Conservation (phyloP, 2,113 vertebrate species). For the Anser brachyrhynchus region DNA sequence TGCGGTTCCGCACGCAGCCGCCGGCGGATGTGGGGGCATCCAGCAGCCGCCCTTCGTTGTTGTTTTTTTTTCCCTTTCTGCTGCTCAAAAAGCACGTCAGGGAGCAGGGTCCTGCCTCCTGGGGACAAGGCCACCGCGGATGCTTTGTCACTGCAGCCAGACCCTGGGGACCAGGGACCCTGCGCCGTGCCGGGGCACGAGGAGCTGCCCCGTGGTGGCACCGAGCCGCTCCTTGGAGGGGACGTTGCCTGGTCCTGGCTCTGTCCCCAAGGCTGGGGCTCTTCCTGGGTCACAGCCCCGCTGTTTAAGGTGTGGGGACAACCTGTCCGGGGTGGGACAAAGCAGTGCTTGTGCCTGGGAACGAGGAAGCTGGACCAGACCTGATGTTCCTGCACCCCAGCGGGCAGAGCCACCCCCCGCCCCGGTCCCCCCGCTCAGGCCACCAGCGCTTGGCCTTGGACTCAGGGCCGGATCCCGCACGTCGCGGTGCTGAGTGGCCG, state of each 20-base stretch:
- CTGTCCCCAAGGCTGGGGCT: fast-evolving
- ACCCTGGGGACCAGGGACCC: not conserved
- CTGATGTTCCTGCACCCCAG: not conserved
- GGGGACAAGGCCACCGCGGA: not conserved
- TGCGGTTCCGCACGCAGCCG: fast-evolving
- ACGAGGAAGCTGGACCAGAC: not conserved
- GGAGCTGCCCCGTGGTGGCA: fast-evolving
- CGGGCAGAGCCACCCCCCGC: not conserved
- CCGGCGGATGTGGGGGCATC: not conserved
- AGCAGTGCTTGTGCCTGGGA: not conserved
- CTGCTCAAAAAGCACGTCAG: not conserved
- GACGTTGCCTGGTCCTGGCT: fast-evolving
- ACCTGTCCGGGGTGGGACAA: fast-evolving
- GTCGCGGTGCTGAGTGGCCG: fast-evolving
- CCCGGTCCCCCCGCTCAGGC: not conserved
- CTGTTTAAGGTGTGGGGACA: fast-evolving
- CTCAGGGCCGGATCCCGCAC: not conserved
- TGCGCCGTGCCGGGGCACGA: not conserved
- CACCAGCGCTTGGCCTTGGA: not conserved
- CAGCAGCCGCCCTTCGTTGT: fast-evolving
- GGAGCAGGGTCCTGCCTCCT: too few species aligned
- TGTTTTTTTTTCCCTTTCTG: not conserved
- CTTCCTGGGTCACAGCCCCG: fast-evolving
- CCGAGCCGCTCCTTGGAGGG: not conserved
- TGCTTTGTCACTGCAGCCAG: not conserved